Percentiles rank a stretch among this genome's conserved stretches.
Evolutionary conservation across 2,888 invertebrate genomes (phyloP).

Genomic region (Suillia variegata): DNA sequence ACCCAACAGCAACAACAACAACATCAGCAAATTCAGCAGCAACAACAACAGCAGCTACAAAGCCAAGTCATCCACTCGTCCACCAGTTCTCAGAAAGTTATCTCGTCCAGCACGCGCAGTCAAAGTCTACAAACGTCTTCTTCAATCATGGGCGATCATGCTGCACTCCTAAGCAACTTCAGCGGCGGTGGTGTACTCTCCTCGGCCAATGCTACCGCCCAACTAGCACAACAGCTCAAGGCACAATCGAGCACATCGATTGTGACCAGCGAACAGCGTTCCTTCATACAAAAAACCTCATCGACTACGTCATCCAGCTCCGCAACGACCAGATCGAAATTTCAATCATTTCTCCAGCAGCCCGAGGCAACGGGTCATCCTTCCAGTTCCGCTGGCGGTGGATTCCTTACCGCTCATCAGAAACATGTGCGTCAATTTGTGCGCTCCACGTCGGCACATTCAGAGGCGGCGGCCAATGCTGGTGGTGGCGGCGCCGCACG

Average conservation of each 20-base stretch:
- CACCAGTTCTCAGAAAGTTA: slow-evolving; percentile 51
- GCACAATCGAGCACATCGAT: slow-evolving; percentile 60
- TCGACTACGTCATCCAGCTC: slow-evolving; percentile 36
- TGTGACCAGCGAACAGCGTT: slow-evolving; percentile 51
- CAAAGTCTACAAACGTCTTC: slow-evolving; percentile 56
- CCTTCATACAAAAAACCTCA: slow-evolving; percentile 46
- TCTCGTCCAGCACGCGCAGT: slow-evolving; percentile 51
- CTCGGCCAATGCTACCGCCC: slow-evolving; percentile 34
- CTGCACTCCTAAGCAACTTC: slow-evolving; percentile 29
- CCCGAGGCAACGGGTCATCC: slow-evolving; percentile 51
- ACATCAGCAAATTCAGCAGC: slow-evolving; percentile 25
- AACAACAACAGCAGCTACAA: slow-evolving; percentile 29
- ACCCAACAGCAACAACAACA: slow-evolving; percentile 26
- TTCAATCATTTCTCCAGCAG: slow-evolving; percentile 60
- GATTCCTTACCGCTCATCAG: slow-evolving; percentile 59
- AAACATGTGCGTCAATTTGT: slow-evolving; percentile 61
- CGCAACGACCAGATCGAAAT: slow-evolving; percentile 56
- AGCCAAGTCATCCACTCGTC: slow-evolving; percentile 27
- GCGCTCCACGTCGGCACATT: slow-evolving; percentile 60
- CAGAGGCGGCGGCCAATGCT: slow-evolving; percentile 49
- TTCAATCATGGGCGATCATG: slow-evolving; percentile 44
- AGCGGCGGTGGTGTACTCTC: slow-evolving; percentile 27
- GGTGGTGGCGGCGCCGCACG: slow-evolving; percentile 37
- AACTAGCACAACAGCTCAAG: slow-evolving; percentile 62
- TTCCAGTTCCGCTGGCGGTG: slow-evolving; percentile 40